A percentile compares a stretch with the other conserved stretches of the same genome.
Evolutionary conservation across 2,888 invertebrate species (phyloP).

Genomic region (Nomada fucata): DNA sequence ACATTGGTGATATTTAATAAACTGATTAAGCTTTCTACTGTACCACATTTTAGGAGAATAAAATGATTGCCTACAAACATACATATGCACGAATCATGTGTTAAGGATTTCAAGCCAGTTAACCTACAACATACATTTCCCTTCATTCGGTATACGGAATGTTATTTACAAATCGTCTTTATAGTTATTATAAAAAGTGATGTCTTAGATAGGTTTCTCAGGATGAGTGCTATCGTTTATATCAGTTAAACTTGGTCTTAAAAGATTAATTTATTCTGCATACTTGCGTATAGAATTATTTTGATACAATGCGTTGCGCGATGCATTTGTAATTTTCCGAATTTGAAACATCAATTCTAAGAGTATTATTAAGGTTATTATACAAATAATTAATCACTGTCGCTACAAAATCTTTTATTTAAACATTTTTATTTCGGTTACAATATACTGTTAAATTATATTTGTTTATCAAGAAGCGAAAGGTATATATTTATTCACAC

Average conservation of each 20-base stretch:
- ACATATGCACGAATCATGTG: background rate
- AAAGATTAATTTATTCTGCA: background rate
- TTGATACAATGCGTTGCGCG: background rate
- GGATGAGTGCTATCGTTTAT: background rate
- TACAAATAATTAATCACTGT: background rate
- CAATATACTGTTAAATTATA: background rate
- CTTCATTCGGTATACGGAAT: background rate
- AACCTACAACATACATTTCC: constrained; percentile 11
- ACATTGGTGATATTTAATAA: constrained; percentile 53
- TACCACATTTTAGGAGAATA: constrained; percentile 55
- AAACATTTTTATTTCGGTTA: background rate
- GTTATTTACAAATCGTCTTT: no score
- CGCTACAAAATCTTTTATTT: background rate
- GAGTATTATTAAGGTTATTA: background rate
- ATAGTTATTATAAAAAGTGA: background rate
- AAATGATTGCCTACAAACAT: background rate
- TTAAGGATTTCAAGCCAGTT: background rate
- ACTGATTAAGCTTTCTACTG: constrained; percentile 35
- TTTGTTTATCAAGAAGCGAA: background rate
- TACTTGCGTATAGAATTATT: background rate
- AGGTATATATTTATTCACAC: background rate
- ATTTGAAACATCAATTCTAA: background rate
- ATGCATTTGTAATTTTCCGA: background rate
- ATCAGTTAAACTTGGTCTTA: background rate
- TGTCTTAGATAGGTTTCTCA: background rate